Base-by-base conservation (phyloP, 2,113 vertebrate genomes). In the Beaufortia kweichowensis region DNA sequence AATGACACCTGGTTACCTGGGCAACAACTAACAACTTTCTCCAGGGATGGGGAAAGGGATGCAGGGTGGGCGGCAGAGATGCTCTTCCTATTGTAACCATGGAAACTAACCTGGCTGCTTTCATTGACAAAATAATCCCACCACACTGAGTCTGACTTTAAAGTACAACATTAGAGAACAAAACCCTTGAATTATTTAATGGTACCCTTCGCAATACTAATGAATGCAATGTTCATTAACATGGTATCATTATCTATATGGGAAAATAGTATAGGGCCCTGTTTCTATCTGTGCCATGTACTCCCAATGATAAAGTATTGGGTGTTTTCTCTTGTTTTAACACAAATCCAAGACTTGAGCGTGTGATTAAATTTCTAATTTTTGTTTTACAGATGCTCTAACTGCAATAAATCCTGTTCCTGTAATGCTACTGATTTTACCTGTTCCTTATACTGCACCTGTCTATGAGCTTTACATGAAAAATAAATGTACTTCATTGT, bases 71-170 rank as follows among this genome's bases (percentile, higher is more conserved):
- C 24, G 63, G 31, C 53, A 75, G 64, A 79, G 71, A 76, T 76
- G 57, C 73, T 72, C 78, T 68, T 3, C 19, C 56, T 63, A 41
- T 62, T 67, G 83, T 82, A 82, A 71, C 80, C 81, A 82, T 82
- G 75, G 83, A 84, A 82, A 84, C 83, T 79, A 46, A 67, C 73
- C 73, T 76, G 73, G 65, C 78, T 80, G 53, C 26, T 82, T 68
- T 63, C 77, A 75, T 82, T 81, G 78, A 82, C 74, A 82, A 82
- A 80, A 79, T 78, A 82, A 82, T 82, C 72, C 75, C 23, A 19
- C 21, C 50, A 48, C 59, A 70, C 33, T 14, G 43, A 70, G 62
- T 35, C 14, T 62, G 33, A 50, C 60, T 74, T 77, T 77, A 79
- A 64, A 65, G 24, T 65, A 48, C n/a, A 64, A 57, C 31, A 62